Evolutionary conservation across 2,113 vertebrate species (phyloP), one percentile per base, ranked within the genome.

Genomic region (Catagonus wagneri): DNA sequence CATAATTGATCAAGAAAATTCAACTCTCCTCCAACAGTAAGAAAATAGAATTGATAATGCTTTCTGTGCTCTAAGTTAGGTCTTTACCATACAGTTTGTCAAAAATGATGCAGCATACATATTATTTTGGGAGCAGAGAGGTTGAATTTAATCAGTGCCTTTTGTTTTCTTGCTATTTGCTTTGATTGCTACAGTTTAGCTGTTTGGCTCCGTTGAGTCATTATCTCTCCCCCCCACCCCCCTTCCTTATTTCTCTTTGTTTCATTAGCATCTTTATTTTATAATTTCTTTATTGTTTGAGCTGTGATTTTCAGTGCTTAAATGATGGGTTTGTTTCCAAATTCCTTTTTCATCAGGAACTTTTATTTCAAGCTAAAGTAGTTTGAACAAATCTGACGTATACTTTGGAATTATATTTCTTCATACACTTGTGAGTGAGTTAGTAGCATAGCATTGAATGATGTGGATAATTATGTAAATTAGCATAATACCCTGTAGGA

Each of bases 81-180:
- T 91, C 71, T 89, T 93, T 71, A 75, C 90, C 83, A 39, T 61
- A 60, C 50, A 89, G 81, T 93, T 94, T 88, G 65, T 87, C 3
- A 0, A 95, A 93, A 86, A 89, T 12, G 50, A 95, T 86, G 94
- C 29, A 13, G 56, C 72, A n/a, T 14, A 76, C 88, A 66, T 76
- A 96, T 95, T 96, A 94, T 94, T 96, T 76, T 44, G 94, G 79
- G 92, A 97, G 96, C 60, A 84, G 58, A 81, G 95, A 90, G 90
- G 97, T 89, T 97, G 93, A 72, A 96, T 96, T 98, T 97, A 96
- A 97, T 98, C 97, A 97, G 95, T 83, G 95, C 63, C 92, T 97
- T 97, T 97, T 97, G 96, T 98, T 96, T 97, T 89, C 95, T 86
- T 89, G 92, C 96, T 90, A n/a, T 93, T 97, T 97, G 84, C 94